Evolutionary conservation across 1,140 invertebrate species (phyloP), one percentile per base, ranked within the genome.

Genomic region (Apis florea): DNA sequence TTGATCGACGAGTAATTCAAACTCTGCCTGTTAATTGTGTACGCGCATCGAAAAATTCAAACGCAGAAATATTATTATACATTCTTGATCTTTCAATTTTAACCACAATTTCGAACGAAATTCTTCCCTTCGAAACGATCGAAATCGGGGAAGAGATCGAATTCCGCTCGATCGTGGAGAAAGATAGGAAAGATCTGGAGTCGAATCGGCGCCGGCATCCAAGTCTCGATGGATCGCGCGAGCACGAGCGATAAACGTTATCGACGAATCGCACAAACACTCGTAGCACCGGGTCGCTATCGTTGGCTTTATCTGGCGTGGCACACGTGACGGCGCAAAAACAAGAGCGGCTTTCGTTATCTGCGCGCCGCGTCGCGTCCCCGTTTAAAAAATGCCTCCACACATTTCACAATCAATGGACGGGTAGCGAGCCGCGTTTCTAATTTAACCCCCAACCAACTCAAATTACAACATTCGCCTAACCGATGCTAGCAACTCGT

Each of bases 401-500:
- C 70, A 79, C 83, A 86, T 83, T 83, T 76, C 68, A 69, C 85
- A 86, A 86, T 83, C 80, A 86, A 78, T 78, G 71, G 63, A 69
- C 84, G 82, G 74, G 77, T 67, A 64, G 61, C 58, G 56, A 54
- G 64, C 58, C 61, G 56, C 53, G 64, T 76, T 71, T 72, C 69
- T 72, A 76, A 87, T 88, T 88, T 84, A 88, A 40, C 84, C 75
- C 82, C 63, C 72, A 58, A 61, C 68, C 31, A 59, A 72, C 31
- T 82, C 82, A 51, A 69, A 87, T 87, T 87, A 82, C 82, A 64
- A 61, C 40, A n/a, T 66, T 49, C 40, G 53, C 31, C 74, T 63
- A 68, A 54, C 67, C 75, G 74, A 56, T 74, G n/a, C n/a, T n/a
- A 87, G 84, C 77, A 82, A 84, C 74, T 88, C 86, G 79, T 88